Evolutionary conservation across 2,888 invertebrate species (phyloP), one percentile per base, ranked within the genome.

Genomic region (Amphiduros pacificus): DNA sequence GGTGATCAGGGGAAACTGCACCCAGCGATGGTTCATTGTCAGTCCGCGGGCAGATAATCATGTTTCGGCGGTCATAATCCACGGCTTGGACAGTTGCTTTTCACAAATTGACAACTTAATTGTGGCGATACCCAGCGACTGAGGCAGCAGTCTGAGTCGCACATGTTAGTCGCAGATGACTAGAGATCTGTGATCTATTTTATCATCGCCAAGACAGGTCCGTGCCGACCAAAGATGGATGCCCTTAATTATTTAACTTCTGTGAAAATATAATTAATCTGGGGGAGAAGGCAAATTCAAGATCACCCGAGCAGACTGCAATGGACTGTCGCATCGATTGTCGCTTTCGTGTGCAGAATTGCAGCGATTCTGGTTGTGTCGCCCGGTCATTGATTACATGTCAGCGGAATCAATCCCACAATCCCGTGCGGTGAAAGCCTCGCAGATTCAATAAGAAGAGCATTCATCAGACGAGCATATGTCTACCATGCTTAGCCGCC

Each of bases 381-480:
- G n/a, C n/a, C n/a, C n/a, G n/a, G n/a, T n/a, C n/a, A 54, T 58
- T 44, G 58, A 58, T 58, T 26, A n/a, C 29, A 27, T 50, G 31
- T n/a, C 60, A 20, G 22, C 48, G 27, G 41, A 22, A 48, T 52
- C 60, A 59, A 6, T 11, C 31, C 51, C 28, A 14, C 36, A 41
- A 24, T 53, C 22, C 36, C 27, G 22, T 17, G 51, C 51, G 44
- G 20, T 53, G 48, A 29, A 26, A 48, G 54, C 36, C n/a, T 20
- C 41, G 26, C 51, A 48, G 26, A 61, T 61, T 55, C 61, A 61
- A 61, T 61, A 55, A 61, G 61, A 55, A 20, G 55, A 61, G 48
- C 55, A 55, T 61, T 61, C 61, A 61, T 61, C 55, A 61, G 55
- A 54, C 55, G 28, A 61, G 51, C 61, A 61, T 61, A 61, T 61